Conservation (phyloP, 1,140 invertebrate species). For the Drosophila eugracilis region DNA sequence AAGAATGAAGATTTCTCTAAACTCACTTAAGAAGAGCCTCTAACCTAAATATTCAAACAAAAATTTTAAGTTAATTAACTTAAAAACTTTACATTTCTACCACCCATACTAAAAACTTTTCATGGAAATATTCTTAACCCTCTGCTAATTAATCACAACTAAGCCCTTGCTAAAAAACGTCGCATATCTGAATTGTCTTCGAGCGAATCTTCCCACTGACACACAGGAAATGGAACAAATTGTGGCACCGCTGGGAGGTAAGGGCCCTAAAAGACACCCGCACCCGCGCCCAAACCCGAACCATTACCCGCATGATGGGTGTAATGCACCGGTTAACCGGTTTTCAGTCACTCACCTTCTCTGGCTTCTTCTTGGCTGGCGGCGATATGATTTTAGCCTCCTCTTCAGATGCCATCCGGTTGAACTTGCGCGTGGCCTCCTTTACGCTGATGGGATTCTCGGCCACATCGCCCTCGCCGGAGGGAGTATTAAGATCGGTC, state of each 20-base stretch:
- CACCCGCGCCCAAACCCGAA: conserved; percentile 17
- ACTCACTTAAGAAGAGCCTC: too few relatives aligned
- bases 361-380: conserved; percentile 87
- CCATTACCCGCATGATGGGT: conserved; percentile 13
- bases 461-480: conserved; percentile 42
- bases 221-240: conserved; percentile 57
- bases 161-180: conserved; percentile 26
- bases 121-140: conserved; percentile 18
- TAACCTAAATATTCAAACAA: too few relatives aligned
- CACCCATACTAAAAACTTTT: background rate
- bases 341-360: conserved; percentile 86
- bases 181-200: conserved; percentile 24
- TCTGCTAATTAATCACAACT: conserved; percentile 59
- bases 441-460: conserved; percentile 92
- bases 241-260: conserved; percentile 7
- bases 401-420: conserved; percentile 93
- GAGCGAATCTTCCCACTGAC: conserved; percentile 32
- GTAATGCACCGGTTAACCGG: conserved; percentile 44
- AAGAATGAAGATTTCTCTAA: too few relatives aligned
- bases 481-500: conserved; percentile 14
- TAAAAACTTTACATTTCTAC: background rate
- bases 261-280: conserved; percentile 6
- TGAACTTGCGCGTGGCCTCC: conserved; percentile 96
- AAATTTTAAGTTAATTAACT: too few relatives aligned
- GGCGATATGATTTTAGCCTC: conserved; percentile 87